A percentile compares a stretch with the other conserved stretches of the same genome.
Evolutionary conservation across 2,797 vertebrate species (phyloP).

Genomic region (Tadarida brasiliensis): DNA sequence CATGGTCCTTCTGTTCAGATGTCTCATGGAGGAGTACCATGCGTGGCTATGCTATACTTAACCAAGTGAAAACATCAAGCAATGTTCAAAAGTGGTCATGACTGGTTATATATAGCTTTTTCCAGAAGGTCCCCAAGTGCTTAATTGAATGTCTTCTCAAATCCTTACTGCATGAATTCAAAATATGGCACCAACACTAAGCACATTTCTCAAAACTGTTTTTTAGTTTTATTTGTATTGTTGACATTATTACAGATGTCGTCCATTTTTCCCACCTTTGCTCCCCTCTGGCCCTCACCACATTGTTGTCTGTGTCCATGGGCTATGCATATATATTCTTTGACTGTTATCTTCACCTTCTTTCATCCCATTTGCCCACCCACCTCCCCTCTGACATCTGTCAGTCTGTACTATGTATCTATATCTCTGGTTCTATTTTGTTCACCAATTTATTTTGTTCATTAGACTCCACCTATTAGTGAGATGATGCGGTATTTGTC

Average conservation of each 20-base stretch:
- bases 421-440: not conserved
- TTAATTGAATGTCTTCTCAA: constrained; percentile 71
- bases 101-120: constrained; percentile 24
- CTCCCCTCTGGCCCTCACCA: not conserved
- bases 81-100: constrained; percentile 65
- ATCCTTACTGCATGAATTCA: not conserved
- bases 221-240: not conserved
- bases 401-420: not conserved
- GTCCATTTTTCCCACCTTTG: not conserved
- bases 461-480: not conserved
- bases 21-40: constrained; percentile 36
- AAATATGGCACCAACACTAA: constrained; percentile 41
- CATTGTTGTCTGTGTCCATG: not conserved
- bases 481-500: not conserved
- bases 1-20: constrained; percentile 49
- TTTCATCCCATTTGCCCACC: not conserved
- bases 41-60: constrained; percentile 46
- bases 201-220: not conserved
- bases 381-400: not conserved
- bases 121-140: constrained; percentile 40
- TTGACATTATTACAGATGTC: not conserved
- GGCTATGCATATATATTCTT: not conserved
- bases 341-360: not conserved
- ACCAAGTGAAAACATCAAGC: constrained; percentile 53
- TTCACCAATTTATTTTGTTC: not conserved